Percentiles rank a stretch among this genome's conserved stretches.
Evolutionary conservation across 2,113 vertebrate species (phyloP).

Genomic region (Tachuris rubrigastra): DNA sequence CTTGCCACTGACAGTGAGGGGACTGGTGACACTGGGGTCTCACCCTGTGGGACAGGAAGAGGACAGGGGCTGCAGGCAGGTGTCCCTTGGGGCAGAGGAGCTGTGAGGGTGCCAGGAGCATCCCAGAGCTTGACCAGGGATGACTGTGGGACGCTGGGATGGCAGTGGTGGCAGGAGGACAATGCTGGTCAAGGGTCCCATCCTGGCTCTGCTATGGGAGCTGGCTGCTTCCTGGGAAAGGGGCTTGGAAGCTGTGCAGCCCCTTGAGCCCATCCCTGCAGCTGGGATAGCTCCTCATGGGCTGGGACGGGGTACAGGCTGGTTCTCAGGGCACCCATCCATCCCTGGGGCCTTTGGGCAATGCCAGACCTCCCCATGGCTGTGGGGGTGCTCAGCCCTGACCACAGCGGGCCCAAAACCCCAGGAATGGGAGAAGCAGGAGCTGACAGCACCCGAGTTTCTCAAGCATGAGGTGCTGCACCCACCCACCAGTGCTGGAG

Average conservation of each 20-base stretch:
- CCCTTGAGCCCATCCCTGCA: background rate
- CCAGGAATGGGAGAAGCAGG: background rate
- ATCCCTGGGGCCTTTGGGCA: background rate
- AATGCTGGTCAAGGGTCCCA: background rate
- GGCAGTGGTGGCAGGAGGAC: background rate
- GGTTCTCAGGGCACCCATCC: background rate
- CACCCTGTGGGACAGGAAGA: background rate
- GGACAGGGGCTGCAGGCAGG: background rate
- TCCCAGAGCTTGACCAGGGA: rapidly evolving
- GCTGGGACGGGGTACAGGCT: no score
- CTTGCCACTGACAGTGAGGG: rapidly evolving
- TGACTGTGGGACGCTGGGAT: rapidly evolving
- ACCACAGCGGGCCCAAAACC: rapidly evolving
- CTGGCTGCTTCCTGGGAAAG: background rate
- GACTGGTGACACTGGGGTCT: background rate
- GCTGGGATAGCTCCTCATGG: no score
- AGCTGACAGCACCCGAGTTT: background rate
- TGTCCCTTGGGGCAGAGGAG: background rate
- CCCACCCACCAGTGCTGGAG: rapidly evolving
- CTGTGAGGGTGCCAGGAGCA: background rate
- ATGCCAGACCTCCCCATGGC: background rate
- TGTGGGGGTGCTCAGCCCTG: background rate
- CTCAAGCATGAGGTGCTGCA: rapidly evolving
- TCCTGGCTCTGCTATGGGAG: background rate
- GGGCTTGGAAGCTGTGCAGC: background rate